These are phyloP conservation scores for Tenthredo mesomela DNA, from an alignment of 2,888 invertebrate genomes.

Conservation along the genomic window DNA sequence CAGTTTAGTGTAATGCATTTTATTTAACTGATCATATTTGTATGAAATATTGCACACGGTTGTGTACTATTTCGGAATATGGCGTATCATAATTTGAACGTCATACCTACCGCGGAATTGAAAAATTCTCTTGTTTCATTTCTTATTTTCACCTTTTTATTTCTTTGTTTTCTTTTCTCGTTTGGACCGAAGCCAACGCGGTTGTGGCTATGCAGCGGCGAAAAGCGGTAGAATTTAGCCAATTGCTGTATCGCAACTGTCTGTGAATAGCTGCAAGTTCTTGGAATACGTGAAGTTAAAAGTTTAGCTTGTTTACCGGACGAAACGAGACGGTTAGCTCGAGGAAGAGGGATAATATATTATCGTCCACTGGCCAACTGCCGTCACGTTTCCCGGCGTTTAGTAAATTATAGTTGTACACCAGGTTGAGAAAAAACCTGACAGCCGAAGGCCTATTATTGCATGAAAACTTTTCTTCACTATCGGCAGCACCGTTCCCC, in stretches of 20 bases:
- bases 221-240: constrained; percentile 29
- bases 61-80: background rate
- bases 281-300: constrained; percentile 42
- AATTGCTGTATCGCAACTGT: constrained; percentile 12
- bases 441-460: constrained; percentile 23
- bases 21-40: background rate
- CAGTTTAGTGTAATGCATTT: background rate
- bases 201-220: constrained; percentile 18
- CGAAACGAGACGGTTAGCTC: background rate
- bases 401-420: constrained; percentile 9
- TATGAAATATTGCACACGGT: constrained; percentile 8
- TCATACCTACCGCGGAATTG: background rate
- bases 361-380: constrained; percentile 36
- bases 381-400: constrained; percentile 16
- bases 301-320: constrained; percentile 40
- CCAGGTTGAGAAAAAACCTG: constrained; percentile 14
- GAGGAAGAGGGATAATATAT: constrained; percentile 35
- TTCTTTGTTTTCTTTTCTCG: constrained; percentile 27
- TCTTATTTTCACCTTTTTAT: constrained; percentile 29
- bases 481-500: background rate
- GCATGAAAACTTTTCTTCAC: background rate
- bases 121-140: constrained; percentile 17
- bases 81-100: background rate
- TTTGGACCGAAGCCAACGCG: constrained; percentile 16
- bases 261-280: constrained; percentile 45